Base-by-base conservation (phyloP, 2,888 invertebrate genomes). In the Xylophagus ater region DNA sequence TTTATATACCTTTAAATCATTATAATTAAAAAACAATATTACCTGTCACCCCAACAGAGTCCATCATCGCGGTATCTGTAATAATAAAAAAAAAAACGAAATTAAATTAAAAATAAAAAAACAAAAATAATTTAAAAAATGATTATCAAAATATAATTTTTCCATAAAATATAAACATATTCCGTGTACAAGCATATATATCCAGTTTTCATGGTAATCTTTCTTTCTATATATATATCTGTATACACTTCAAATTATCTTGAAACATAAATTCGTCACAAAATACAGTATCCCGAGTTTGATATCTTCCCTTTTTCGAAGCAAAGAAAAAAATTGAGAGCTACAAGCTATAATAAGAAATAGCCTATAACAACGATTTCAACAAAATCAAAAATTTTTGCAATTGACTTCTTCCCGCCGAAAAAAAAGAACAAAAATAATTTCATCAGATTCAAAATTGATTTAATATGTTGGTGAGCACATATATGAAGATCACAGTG, bases 21-120 rank as follows among this genome's bases (percentile, higher is more conserved):
- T 26, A 26, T 26, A 26, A 9, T 26, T 5, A n/a, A 26, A n/a
- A 26, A 9, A 23, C 23, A 23, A 6, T 8, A 23, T 76, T 73
- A 87, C 87, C 87, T 80, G 68, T 87, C 87, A 35, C 85, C 80
- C 87, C 87, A 88, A 66, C 87, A 87, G 34, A 88, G 70, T 14
- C 86, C 80, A 51, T 88, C 87, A 50, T 88, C 87, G 48, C 87
- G 78, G 66, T 87, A 88, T 70, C 87, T 88, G 78, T 47, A 78
- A 76, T 55, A 54, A 62, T 65, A 59, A 56, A 57, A 51, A 51
- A 46, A 63, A 60, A 64, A 62, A 67, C 65, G 44, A 44, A 42
- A 36, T 25, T 26, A 35, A 42, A 46, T 45, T 36, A 43, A n/a
- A 4, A 41, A 31, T 26, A 32, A 30, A 40, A 34, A 37, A 23